Evolutionary conservation across 2,888 invertebrate genomes (phyloP).

Genomic region (Callosobruchus maculatus): DNA sequence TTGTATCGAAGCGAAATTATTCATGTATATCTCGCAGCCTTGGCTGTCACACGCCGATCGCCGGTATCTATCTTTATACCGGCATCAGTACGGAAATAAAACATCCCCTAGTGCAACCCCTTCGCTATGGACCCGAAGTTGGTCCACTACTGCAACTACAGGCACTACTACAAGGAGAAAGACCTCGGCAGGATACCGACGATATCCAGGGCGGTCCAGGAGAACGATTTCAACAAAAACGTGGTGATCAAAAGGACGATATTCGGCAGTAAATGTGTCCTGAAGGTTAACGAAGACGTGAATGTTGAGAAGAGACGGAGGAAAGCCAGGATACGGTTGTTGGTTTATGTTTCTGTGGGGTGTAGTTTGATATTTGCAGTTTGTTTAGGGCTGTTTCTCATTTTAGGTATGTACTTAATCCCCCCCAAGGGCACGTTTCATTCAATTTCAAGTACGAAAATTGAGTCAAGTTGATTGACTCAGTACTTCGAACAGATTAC

Average conservation of each 20-base stretch:
- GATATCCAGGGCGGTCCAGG: conserved; percentile 36
- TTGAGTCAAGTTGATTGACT: no score
- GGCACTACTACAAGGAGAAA: conserved; percentile 36
- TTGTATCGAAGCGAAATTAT: background rate
- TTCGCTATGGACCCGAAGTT: background rate
- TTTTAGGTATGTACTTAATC: background rate
- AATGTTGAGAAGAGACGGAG: conserved; percentile 16
- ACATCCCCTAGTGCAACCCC: background rate
- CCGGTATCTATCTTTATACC: background rate
- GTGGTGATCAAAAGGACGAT: conserved; percentile 42
- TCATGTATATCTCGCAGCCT: background rate
- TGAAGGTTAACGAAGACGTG: conserved; percentile 42
- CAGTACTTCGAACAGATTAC: no score
- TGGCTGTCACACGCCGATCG: background rate
- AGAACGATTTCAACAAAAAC: conserved; percentile 33
- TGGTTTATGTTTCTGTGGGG: conserved; percentile 28
- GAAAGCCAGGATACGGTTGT: background rate
- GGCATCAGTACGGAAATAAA: background rate
- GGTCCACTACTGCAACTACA: background rate
- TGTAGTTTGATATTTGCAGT: background rate
- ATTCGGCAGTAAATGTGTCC: conserved; percentile 45
- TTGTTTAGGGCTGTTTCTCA: background rate
- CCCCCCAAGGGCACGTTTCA: no score
- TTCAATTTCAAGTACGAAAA: no score
- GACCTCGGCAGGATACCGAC: conserved; percentile 29